phyloP scores from a whole-genome alignment of 2,888 invertebrate genomes.

The Lasioglossum villosulum region DNA sequence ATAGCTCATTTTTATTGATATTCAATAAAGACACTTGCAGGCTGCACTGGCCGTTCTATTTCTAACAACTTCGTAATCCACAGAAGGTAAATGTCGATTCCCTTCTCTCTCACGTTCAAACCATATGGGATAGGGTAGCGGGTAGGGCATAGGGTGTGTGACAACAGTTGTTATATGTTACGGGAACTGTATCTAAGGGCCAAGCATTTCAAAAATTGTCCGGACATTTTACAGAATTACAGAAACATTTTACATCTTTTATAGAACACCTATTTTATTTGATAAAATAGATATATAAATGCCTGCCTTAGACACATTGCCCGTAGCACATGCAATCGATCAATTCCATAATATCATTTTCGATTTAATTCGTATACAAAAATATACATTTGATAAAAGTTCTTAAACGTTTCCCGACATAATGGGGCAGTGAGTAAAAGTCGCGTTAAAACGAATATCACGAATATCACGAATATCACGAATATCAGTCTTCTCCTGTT shows the following conservation, averaged over 20 bases:
- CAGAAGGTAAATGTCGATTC: slow-evolving; percentile 11
- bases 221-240: no score
- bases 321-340: neutral
- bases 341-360: neutral
- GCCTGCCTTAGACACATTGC: no score
- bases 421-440: neutral
- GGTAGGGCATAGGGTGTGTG: neutral
- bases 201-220: no score
- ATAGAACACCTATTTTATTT: no score
- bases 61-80: neutral
- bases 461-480: slow-evolving; percentile 28
- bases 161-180: neutral
- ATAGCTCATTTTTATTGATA: slow-evolving; percentile 71
- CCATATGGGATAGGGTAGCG: neutral
- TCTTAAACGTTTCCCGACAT: slow-evolving; percentile 24
- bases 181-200: no score
- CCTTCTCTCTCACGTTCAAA: neutral
- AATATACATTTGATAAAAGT: slow-evolving; percentile 33
- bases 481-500: slow-evolving; percentile 57
- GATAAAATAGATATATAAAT: no score
- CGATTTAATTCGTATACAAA: slow-evolving; percentile 29
- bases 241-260: no score
- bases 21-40: slow-evolving; percentile 77
- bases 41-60: slow-evolving; percentile 67
- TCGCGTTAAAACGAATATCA: slow-evolving; percentile 32